These are phyloP conservation scores for Galerucella pusilla DNA, from an alignment of 2,888 invertebrate species.

Conservation along the genomic window DNA sequence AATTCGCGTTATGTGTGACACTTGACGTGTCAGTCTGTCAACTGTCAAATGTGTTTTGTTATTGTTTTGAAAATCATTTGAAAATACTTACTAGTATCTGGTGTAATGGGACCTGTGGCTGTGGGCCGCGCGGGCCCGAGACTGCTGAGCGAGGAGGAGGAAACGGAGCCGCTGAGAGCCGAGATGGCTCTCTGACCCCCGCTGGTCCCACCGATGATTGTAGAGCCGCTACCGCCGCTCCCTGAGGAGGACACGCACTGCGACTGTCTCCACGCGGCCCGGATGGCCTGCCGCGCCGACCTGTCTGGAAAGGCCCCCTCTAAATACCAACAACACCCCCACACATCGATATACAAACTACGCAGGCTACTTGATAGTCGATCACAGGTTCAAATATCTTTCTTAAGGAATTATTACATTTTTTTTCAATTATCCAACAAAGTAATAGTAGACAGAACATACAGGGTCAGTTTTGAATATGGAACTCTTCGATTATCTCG, in stretches of 20 bases:
- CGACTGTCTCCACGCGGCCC: slow-evolving; percentile 88
- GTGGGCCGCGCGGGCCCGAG: slow-evolving; percentile 71
- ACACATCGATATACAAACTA: slow-evolving; percentile 58
- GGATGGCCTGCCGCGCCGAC: slow-evolving; percentile 87
- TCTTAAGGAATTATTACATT: background rate
- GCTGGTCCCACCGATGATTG: slow-evolving; percentile 64
- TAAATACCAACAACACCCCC: slow-evolving; percentile 66
- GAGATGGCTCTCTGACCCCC: slow-evolving; percentile 73
- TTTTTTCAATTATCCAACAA: too few species aligned
- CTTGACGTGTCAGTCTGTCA: too few species aligned
- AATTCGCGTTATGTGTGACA: too few species aligned
- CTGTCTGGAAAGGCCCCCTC: slow-evolving; percentile 79
- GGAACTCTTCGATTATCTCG: too few species aligned
- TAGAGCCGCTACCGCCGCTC: slow-evolving; percentile 53
- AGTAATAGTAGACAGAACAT: too few species aligned
- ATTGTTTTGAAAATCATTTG: background rate
- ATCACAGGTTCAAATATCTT: slow-evolving; percentile 7
- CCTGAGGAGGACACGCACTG: slow-evolving; percentile 82
- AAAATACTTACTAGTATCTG: slow-evolving; percentile 73
- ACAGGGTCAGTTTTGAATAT: too few species aligned
- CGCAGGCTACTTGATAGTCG: slow-evolving; percentile 24
- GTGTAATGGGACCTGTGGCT: slow-evolving; percentile 75
- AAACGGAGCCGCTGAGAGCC: slow-evolving; percentile 83
- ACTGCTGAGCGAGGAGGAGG: slow-evolving; percentile 75
- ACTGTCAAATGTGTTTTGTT: background rate